phyloP scores from a whole-genome alignment of 1,140 invertebrate species.

The Cardiocondyla obscurior region DNA sequence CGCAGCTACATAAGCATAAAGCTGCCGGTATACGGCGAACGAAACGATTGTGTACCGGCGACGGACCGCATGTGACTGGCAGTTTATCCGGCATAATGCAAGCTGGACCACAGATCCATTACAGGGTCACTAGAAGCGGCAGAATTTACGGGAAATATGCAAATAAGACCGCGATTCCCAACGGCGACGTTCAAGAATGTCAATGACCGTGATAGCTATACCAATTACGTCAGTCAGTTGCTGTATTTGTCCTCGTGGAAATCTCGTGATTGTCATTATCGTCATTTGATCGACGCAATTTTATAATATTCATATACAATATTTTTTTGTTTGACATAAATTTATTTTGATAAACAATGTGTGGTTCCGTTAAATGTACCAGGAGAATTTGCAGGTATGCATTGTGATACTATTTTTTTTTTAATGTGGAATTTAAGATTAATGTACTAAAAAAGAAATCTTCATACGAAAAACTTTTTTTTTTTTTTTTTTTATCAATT shows the following conservation, averaged over 20 bases:
- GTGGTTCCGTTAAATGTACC: background rate
- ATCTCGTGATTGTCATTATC: conserved; percentile 20
- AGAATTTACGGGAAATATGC: conserved; percentile 80
- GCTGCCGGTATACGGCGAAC: conserved; percentile 68
- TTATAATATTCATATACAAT: background rate
- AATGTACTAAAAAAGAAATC: no score
- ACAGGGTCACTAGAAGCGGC: conserved; percentile 80
- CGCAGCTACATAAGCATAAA: conserved; percentile 52
- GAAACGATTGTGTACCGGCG: conserved; percentile 75
- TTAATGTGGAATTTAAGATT: no score
- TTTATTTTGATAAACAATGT: background rate
- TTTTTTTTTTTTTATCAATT: conserved; percentile 37
- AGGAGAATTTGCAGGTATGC: background rate
- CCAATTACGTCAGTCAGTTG: background rate
- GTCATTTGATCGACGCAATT: conserved; percentile 4
- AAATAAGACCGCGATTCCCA: conserved; percentile 52
- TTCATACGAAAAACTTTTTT: background rate
- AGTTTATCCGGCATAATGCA: conserved; percentile 51
- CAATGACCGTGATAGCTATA: no score
- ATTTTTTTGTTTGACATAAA: background rate
- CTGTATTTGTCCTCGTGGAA: background rate
- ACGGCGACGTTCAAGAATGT: conserved; percentile 18
- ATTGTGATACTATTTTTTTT: background rate
- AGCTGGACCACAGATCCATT: conserved; percentile 72
- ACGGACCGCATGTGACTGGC: conserved; percentile 70